These are phyloP conservation scores for Calameuta pallipes DNA, from an alignment of 2,888 invertebrate genomes.

Conservation along the genomic window DNA sequence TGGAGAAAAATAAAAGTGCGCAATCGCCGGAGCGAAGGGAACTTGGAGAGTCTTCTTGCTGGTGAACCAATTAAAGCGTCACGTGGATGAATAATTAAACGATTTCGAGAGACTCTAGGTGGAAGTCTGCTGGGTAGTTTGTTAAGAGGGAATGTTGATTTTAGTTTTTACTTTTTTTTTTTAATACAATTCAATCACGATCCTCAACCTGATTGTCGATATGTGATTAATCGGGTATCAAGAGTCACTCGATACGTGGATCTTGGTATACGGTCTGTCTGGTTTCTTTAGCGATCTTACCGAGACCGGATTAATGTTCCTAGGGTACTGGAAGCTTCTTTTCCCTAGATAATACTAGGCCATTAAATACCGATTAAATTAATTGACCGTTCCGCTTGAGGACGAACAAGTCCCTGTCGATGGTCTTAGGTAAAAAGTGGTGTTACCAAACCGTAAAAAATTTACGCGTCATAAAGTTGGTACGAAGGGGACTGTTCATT, in stretches of 20 bases:
- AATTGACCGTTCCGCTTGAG: neutral
- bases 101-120: neutral
- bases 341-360: neutral
- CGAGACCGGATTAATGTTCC: neutral
- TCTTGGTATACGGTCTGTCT: neutral
- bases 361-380: neutral
- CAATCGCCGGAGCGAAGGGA: neutral
- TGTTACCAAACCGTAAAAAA: neutral
- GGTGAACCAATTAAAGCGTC: neutral
- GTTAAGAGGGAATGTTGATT: neutral
- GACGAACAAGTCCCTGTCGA: neutral
- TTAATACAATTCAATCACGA: neutral
- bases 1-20: neutral
- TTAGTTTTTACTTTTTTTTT: neutral
- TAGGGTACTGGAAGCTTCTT: neutral
- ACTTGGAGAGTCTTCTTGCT: neutral
- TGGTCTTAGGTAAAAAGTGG: neutral
- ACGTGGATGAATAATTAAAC: neutral
- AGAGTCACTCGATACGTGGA: neutral
- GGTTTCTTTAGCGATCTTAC: neutral
- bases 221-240: neutral
- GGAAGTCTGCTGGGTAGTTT: neutral
- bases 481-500: neutral
- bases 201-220: neutral
- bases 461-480: neutral